phyloP scores from a whole-genome alignment of 1,140 invertebrate species.

The Calosoma granatense region DNA sequence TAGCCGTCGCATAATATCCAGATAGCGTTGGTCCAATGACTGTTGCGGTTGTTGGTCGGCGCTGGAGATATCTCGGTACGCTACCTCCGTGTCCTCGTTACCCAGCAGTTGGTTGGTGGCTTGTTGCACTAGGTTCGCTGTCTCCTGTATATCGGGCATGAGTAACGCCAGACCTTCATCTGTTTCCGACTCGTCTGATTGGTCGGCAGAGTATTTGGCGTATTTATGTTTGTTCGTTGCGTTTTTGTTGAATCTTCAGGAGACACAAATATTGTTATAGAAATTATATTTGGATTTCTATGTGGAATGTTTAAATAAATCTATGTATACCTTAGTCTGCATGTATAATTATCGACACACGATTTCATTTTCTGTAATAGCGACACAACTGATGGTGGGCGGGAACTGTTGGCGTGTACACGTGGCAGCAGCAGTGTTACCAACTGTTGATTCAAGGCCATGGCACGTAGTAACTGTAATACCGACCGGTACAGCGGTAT shows the following conservation, averaged over 20 bases:
- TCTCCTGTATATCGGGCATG: constrained; percentile 81
- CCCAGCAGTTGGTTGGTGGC: constrained; percentile 40
- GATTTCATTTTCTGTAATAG: constrained; percentile 78
- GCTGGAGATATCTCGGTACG: constrained; percentile 25
- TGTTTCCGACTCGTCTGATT: constrained; percentile 61
- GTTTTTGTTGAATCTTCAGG: constrained; percentile 33
- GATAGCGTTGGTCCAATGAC: constrained; percentile 63
- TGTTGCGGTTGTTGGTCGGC: constrained; percentile 36
- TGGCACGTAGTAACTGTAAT: constrained; percentile 66
- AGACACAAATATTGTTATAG: constrained; percentile 5
- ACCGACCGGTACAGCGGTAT: constrained; percentile 83
- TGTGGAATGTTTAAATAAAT: too few species aligned
- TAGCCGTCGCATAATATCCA: constrained; percentile 75
- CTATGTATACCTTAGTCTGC: constrained; percentile 68
- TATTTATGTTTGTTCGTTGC: constrained; percentile 33
- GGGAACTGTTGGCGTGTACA: constrained; percentile 27
- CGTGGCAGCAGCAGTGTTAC: constrained; percentile 55
- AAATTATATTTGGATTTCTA: background rate
- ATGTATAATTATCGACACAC: constrained; percentile 85
- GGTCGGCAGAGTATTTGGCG: constrained; percentile 31
- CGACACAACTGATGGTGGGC: constrained; percentile 45
- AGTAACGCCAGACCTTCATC: constrained; percentile 79
- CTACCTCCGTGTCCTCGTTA: constrained; percentile 29
- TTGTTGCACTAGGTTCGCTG: constrained; percentile 63
- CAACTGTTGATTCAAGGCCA: constrained; percentile 58